Base-by-base conservation (phyloP, 2,113 vertebrate species). In the Cygnus atratus region DNA sequence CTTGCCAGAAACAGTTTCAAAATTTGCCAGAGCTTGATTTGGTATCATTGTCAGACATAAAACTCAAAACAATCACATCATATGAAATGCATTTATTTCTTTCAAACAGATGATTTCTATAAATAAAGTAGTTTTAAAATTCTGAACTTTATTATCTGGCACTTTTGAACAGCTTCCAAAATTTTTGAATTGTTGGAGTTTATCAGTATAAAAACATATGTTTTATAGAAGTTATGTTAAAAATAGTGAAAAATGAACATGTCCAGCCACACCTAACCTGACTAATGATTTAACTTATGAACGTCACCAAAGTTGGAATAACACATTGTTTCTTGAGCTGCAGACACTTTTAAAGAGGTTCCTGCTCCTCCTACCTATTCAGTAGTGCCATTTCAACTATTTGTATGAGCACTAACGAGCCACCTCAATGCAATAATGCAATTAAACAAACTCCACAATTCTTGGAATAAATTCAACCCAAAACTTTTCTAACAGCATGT, bases 1-100 rank as follows among this genome's bases (percentile, higher is more conserved):
- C 11, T 46, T 19, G 75, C 35, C 43, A 74, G 14, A 4, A 5
- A 7, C 0, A 44, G 33, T 13, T 58, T 12, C 15, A 68, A 31
- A 93, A 6, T 44, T 81, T 58, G 59, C 39, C 84, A 41, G 10
- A 67, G 75, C 13, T 61, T 46, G 8, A 37, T 13, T 39, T 67
- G 25, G 33, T 17, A 22, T n/a, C 61, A 41, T 0, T 5, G 14
- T 59, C 52, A 0, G 29, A 26, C 31, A 35, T 5, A 35, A 58
- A 61, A 11, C 20, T 52, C 61, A 48, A 4, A 58, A 50, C 31
- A 70, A 59, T 5, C 35, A 22, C 58, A 82, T 28, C 3, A 25
- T 13, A 33, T 29, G 26, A 80, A 94, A 52, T 13, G 4, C 0
- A 0, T 25, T 57, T 52, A 15, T 75, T 84, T 59, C 44, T 50